These are phyloP conservation scores for Ptychobarbus kaznakovi DNA, from an alignment of 2,797 vertebrate species.

Conservation along the genomic window DNA sequence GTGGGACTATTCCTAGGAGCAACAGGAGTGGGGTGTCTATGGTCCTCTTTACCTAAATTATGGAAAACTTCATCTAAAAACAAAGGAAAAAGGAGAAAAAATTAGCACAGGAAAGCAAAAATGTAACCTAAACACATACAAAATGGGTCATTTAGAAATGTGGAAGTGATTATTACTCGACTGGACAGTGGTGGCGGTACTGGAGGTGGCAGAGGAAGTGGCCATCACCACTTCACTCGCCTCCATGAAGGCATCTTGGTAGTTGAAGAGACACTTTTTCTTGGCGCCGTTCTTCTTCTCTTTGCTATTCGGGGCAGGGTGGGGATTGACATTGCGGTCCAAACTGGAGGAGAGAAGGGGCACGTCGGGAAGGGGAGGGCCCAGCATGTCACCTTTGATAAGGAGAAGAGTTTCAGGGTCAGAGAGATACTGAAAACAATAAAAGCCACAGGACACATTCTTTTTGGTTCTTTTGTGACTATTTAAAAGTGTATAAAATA, in stretches of 20 bases:
- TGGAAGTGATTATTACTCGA: slow-evolving; percentile 91
- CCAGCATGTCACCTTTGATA: slow-evolving; percentile 85
- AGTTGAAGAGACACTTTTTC: slow-evolving; percentile 99
- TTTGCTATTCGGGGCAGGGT: slow-evolving; percentile 77
- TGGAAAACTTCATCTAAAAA: slow-evolving; percentile 93
- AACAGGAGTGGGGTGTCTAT: slow-evolving; percentile 83
- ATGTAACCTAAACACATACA: slow-evolving; percentile 58
- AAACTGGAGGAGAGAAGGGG: slow-evolving; percentile 84
- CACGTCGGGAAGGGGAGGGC: slow-evolving; percentile 85
- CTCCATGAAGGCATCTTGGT: slow-evolving; percentile 98
- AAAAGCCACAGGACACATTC: not conserved
- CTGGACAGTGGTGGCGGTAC: slow-evolving; percentile 96
- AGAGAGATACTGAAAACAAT: not conserved
- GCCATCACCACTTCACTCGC: slow-evolving; percentile 93
- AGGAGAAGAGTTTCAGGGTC: not conserved
- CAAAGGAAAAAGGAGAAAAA: not conserved
- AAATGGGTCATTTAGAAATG: slow-evolving; percentile 88
- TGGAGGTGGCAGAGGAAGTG: slow-evolving; percentile 93
- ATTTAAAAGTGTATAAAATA: not conserved
- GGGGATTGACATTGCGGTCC: slow-evolving; percentile 70
- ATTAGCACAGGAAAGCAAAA: not conserved
- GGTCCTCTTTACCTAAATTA: slow-evolving; percentile 91
- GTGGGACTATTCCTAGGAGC: slow-evolving; percentile 87
- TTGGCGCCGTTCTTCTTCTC: slow-evolving; percentile 91
- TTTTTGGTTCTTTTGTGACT: not conserved